These are phyloP conservation scores for Oreochromis mossambicus DNA, from an alignment of 2,797 vertebrate genomes.

Conservation along the genomic window DNA sequence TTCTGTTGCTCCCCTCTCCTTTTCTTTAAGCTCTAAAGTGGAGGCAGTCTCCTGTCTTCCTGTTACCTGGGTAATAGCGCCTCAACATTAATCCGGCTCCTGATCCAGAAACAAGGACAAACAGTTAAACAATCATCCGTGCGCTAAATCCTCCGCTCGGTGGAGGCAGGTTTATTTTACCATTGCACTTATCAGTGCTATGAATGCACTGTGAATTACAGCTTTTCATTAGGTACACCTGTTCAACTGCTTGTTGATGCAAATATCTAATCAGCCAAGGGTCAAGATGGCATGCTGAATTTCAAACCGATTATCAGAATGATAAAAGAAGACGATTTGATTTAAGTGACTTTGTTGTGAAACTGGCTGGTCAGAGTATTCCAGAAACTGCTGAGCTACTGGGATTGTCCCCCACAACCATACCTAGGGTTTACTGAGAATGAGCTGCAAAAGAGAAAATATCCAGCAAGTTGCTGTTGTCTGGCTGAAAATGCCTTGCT, in stretches of 20 bases:
- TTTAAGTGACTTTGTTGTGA: background rate
- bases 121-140: conserved; percentile 8
- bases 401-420: background rate
- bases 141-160: background rate
- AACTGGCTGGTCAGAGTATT: background rate
- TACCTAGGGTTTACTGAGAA: background rate
- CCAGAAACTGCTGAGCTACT: background rate
- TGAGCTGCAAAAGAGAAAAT: background rate
- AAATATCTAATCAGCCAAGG: background rate
- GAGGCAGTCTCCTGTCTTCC: background rate
- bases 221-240: background rate
- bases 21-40: conserved; percentile 5
- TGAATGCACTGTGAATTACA: background rate
- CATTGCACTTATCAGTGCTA: background rate
- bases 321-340: background rate
- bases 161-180: background rate
- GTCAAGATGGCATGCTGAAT: background rate
- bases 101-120: conserved; percentile 49
- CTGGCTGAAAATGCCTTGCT: background rate
- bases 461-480: background rate
- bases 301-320: background rate
- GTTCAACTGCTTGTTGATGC: background rate
- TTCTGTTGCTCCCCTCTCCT: background rate
- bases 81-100: conserved; percentile 37
- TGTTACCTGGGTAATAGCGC: conserved; percentile 46